Conservation (phyloP, 2,113 vertebrate genomes). For the Aythya baeri region DNA sequence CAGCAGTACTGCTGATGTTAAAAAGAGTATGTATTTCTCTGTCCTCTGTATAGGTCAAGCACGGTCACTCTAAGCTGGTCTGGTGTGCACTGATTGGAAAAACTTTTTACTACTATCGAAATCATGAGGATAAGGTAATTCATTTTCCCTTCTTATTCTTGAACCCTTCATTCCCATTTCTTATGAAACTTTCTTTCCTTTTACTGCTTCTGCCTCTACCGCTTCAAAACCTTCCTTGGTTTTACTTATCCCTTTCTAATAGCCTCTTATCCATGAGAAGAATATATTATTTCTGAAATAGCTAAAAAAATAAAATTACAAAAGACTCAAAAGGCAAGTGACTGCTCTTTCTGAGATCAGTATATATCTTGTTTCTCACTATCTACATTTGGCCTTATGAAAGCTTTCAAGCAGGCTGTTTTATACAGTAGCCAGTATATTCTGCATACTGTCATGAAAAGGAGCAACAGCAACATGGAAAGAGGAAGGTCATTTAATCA, state of each 20-base stretch:
- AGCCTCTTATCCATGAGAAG: background rate
- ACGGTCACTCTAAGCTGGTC: constrained; percentile 90
- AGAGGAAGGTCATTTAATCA: background rate
- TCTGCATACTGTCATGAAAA: background rate
- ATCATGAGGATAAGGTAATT: constrained; percentile 88
- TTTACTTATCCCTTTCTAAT: background rate
- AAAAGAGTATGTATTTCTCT: background rate
- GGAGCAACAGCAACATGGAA: background rate
- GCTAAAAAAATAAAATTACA: background rate
- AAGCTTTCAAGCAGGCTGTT: background rate
- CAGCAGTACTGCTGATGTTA: background rate
- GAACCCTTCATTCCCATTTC: background rate
- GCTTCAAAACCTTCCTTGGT: background rate
- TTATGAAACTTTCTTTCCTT: background rate
- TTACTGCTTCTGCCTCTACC: background rate
- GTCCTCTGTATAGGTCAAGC: constrained; percentile 83
- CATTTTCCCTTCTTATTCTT: background rate
- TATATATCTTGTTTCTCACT: background rate
- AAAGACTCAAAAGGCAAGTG: background rate
- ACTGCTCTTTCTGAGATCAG: background rate
- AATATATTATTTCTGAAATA: background rate
- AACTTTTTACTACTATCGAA: constrained; percentile 87
- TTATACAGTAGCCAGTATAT: background rate
- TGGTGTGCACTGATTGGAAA: constrained; percentile 88
- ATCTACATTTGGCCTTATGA: background rate